These are phyloP conservation scores for Rhabdornis inornatus DNA, from an alignment of 2,113 vertebrate genomes.

Conservation along the genomic window DNA sequence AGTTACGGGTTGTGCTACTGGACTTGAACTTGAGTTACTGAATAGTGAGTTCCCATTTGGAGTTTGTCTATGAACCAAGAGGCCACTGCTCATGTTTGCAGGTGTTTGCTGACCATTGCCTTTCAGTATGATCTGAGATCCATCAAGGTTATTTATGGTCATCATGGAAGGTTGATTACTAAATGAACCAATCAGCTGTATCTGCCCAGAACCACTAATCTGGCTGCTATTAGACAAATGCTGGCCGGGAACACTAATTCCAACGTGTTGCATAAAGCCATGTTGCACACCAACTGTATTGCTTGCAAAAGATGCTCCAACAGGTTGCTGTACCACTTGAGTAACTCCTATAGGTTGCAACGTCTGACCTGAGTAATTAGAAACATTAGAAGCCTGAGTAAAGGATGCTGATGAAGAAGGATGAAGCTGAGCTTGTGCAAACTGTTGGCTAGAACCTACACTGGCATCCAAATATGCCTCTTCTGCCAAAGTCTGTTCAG, in stretches of 20 bases:
- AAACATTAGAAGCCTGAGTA: slow-evolving; percentile 83
- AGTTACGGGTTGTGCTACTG: slow-evolving; percentile 85
- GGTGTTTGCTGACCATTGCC: slow-evolving; percentile 78
- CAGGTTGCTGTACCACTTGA: slow-evolving; percentile 77
- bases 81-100: slow-evolving; percentile 75
- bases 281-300: slow-evolving; percentile 86
- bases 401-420: slow-evolving; percentile 83
- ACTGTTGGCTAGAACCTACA: slow-evolving; percentile 80
- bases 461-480: slow-evolving; percentile 95
- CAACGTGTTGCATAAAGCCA: slow-evolving; percentile 90
- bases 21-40: slow-evolving; percentile 78
- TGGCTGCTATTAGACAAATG: slow-evolving; percentile 86
- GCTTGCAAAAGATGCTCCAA: slow-evolving; percentile 82
- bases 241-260: slow-evolving; percentile 82
- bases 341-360: slow-evolving; percentile 82
- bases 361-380: slow-evolving; percentile 85
- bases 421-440: slow-evolving; percentile 81
- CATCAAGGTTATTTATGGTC: slow-evolving; percentile 94
- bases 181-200: slow-evolving; percentile 92
- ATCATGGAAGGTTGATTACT: slow-evolving; percentile 88
- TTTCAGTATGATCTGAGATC: slow-evolving; percentile 91
- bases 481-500: slow-evolving; percentile 96
- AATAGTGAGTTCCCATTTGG: slow-evolving; percentile 84
- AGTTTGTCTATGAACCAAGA: slow-evolving; percentile 80
- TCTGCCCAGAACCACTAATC: slow-evolving; percentile 85